Conservation (phyloP, 1,140 invertebrate species). For the Pinna nobilis region DNA sequence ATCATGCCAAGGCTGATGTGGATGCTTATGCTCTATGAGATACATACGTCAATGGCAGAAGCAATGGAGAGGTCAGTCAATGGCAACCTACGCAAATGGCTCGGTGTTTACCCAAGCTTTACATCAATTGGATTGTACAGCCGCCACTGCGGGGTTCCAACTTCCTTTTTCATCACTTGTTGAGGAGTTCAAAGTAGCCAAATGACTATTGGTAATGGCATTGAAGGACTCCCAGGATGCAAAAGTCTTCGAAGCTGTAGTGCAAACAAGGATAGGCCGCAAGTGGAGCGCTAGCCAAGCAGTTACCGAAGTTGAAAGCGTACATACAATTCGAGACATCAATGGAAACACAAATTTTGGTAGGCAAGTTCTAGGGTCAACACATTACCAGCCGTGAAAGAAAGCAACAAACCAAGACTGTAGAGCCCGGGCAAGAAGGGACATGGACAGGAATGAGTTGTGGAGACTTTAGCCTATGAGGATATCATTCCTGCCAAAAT, state of each 20-base stretch:
- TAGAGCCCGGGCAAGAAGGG: not conserved
- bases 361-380: slow-evolving; percentile 8
- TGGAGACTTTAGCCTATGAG: not conserved
- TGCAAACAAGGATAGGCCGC: slow-evolving; percentile 21
- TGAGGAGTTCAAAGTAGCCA: slow-evolving; percentile 11
- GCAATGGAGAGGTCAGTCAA: slow-evolving; percentile 15
- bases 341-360: slow-evolving; percentile 16
- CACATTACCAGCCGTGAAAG: not conserved
- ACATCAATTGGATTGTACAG: slow-evolving; percentile 21
- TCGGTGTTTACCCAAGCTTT: slow-evolving; percentile 16
- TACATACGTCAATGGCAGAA: slow-evolving; percentile 17
- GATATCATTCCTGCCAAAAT: not conserved
- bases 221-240: slow-evolving; percentile 21
- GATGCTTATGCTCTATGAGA: slow-evolving; percentile 31
- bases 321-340: not conserved
- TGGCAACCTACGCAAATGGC: not conserved
- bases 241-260: slow-evolving; percentile 17
- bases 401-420: not conserved
- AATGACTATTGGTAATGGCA: slow-evolving; percentile 15
- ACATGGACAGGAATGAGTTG: not conserved
- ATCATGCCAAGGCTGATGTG: slow-evolving; percentile 23
- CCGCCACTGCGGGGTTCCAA: slow-evolving; percentile 20
- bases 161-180: slow-evolving; percentile 15
- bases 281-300: slow-evolving; percentile 24
- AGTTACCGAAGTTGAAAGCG: slow-evolving; percentile 19